phyloP scores from a whole-genome alignment of 2,797 vertebrate species.

The Sarcoramphus papa region DNA sequence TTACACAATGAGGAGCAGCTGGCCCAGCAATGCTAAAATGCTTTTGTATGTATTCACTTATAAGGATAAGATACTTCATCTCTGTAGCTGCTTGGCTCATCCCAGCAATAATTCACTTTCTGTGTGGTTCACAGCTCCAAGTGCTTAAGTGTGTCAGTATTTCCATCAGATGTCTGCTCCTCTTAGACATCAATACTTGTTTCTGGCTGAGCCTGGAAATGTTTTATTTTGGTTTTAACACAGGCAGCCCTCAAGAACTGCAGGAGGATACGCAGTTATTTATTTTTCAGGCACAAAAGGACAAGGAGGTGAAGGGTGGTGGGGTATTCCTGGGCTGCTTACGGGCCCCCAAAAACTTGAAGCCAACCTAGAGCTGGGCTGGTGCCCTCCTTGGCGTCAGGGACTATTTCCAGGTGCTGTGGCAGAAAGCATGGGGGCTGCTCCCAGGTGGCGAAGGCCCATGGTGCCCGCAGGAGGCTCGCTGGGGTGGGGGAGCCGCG shows the following conservation, averaged over 20 bases:
- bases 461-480: rapidly evolving
- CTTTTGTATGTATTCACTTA: conserved; percentile 38
- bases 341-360: not conserved
- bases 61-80: conserved; percentile 47
- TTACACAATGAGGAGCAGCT: conserved; percentile 1
- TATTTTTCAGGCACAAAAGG: not conserved
- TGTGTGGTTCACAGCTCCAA: not conserved
- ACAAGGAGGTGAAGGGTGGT: not conserved
- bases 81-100: conserved; percentile 23
- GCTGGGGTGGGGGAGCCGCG: rapidly evolving
- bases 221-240: not conserved
- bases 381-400: not conserved
- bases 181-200: conserved; percentile 12
- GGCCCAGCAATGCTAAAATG: not conserved
- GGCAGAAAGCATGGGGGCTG: not conserved
- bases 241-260: not conserved
- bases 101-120: conserved; percentile 30
- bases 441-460: rapidly evolving
- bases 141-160: conserved; percentile 15
- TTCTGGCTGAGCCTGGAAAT: conserved; percentile 26
- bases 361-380: not conserved
- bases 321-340: not conserved
- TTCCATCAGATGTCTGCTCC: conserved; percentile 49
- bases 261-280: not conserved
- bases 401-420: not conserved